Conservation (phyloP, 2,797 vertebrate genomes). For the Sylvia borin region DNA sequence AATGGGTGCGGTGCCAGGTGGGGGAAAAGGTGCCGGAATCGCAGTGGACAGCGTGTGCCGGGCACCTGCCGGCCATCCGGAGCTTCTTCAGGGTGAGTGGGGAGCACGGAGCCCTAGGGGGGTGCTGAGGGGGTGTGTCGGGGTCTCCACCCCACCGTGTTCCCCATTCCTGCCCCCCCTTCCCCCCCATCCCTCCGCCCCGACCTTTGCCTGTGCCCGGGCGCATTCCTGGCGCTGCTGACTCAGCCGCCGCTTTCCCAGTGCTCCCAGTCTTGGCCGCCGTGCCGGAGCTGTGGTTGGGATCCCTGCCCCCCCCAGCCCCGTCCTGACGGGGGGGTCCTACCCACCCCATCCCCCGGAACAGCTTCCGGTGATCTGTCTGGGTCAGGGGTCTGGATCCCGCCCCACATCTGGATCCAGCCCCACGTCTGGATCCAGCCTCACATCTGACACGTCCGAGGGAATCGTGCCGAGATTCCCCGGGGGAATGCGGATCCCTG, state of each 20-base stretch:
- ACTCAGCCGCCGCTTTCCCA: slow-evolving; percentile 41
- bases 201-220: slow-evolving; percentile 23
- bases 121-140: too few species aligned
- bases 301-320: background rate
- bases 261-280: slow-evolving; percentile 37
- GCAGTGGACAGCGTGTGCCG: background rate
- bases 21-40: slow-evolving; percentile 41
- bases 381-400: background rate
- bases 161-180: background rate
- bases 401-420: background rate
- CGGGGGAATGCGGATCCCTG: background rate
- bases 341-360: background rate
- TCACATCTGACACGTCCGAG: background rate
- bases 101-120: background rate
- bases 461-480: background rate
- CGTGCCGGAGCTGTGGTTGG: background rate
- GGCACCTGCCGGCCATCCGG: slow-evolving; percentile 50
- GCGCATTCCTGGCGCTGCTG: slow-evolving; percentile 46
- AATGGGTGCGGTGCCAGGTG: background rate
- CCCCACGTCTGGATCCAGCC: background rate
- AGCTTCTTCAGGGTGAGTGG: slow-evolving; percentile 61
- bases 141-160: accelerated
- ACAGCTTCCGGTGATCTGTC: background rate
- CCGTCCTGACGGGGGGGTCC: background rate
- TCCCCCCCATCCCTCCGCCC: background rate